Conservation (phyloP, 1,140 invertebrate species). For the Spodoptera frugiperda region DNA sequence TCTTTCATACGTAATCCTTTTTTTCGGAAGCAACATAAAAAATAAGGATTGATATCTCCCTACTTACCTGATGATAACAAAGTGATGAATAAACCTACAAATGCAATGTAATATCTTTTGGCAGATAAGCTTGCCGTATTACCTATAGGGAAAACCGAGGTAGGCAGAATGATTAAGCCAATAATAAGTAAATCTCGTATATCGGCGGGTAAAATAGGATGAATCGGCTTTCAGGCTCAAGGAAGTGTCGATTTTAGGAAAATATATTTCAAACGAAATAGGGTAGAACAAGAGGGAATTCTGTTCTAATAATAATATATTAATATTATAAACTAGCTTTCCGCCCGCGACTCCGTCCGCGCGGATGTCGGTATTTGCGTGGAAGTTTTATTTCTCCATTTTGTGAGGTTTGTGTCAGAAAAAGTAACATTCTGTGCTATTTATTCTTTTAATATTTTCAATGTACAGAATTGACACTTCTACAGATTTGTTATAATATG, state of each 20-base stretch:
- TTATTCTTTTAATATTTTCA: too few relatives aligned
- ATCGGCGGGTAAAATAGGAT: slow-evolving; percentile 35
- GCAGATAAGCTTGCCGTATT: slow-evolving; percentile 13
- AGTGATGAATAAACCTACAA: slow-evolving; percentile 1
- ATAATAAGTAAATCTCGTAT: slow-evolving; percentile 40
- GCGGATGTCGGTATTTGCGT: too few relatives aligned
- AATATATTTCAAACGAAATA: slow-evolving; percentile 32
- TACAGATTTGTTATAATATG: too few relatives aligned
- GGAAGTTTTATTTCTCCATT: too few relatives aligned
- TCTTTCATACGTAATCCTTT: slow-evolving; percentile 9
- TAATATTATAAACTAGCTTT: too few relatives aligned
- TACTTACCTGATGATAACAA: neutral
- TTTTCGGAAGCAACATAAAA: neutral
- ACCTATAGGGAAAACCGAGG: slow-evolving; percentile 5
- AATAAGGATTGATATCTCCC: neutral
- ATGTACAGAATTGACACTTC: too few relatives aligned
- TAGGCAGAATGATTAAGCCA: slow-evolving; percentile 36
- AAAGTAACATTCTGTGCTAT: too few relatives aligned
- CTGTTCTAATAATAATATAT: neutral
- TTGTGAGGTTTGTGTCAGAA: too few relatives aligned
- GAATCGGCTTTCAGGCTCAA: slow-evolving; percentile 32
- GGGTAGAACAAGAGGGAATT: neutral
- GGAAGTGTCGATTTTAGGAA: slow-evolving; percentile 40
- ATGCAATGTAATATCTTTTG: slow-evolving; percentile 20
- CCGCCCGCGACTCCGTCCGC: too few relatives aligned